Conservation (phyloP, 2,888 invertebrate genomes). For the Trissonchulus latispiculum region DNA sequence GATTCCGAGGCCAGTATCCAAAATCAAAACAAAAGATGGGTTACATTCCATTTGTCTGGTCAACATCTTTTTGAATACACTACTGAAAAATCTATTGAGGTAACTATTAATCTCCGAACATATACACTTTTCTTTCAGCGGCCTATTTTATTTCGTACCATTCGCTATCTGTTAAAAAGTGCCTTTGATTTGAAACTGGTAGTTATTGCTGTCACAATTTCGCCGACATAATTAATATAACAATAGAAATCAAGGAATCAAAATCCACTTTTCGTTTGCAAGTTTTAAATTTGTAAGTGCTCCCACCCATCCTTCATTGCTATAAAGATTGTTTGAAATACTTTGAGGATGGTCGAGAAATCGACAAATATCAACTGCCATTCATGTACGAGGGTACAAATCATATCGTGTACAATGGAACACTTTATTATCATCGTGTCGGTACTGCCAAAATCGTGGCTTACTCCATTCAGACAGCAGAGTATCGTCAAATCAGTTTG, state of each 20-base stretch:
- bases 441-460: conserved; percentile 4
- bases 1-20: neutral
- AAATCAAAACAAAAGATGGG: neutral
- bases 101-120: no score
- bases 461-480: neutral
- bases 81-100: neutral
- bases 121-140: no score
- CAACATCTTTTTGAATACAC: neutral
- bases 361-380: conserved; percentile 7
- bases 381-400: conserved; percentile 6
- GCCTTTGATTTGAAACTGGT: no score
- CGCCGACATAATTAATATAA: no score
- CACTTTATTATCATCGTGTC: conserved; percentile 2
- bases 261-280: no score
- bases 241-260: no score
- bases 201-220: no score
- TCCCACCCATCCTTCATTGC: no score
- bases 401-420: conserved; percentile 11
- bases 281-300: no score
- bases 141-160: no score
- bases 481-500: neutral
- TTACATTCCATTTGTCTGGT: neutral
- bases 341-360: neutral
- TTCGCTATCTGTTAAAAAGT: no score
- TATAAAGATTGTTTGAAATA: no score